These are phyloP conservation scores for Gallinago stenura DNA, from an alignment of 2,797 vertebrate genomes.

Conservation along the genomic window DNA sequence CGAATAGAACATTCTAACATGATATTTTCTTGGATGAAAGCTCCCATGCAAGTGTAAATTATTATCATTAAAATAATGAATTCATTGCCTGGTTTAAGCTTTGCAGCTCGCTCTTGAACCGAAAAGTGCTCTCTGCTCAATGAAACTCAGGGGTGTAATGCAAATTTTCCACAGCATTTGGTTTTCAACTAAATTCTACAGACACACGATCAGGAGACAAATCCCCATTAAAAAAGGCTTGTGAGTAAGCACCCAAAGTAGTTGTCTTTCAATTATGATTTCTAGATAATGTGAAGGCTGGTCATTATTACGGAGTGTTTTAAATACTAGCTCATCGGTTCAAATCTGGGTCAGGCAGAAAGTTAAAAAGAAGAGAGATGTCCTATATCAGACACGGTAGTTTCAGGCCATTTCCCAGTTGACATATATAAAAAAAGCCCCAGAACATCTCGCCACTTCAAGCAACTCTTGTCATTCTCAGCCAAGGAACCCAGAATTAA, in stretches of 20 bases:
- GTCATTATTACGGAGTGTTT: fast-evolving
- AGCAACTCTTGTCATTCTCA: background rate
- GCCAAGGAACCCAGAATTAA: background rate
- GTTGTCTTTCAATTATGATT: background rate
- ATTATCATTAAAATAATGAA: conserved; percentile 68
- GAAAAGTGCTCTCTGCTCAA: conserved; percentile 8
- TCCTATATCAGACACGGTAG: fast-evolving
- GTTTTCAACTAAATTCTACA: background rate
- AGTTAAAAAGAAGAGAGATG: background rate
- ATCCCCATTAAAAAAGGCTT: background rate
- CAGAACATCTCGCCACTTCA: background rate
- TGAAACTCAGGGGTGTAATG: conserved; percentile 30
- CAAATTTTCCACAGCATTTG: conserved; percentile 7
- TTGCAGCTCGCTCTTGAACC: conserved; percentile 27
- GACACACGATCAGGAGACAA: background rate
- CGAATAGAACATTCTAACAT: conserved; percentile 37
- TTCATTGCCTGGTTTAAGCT: conserved; percentile 34
- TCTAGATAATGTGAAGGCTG: background rate
- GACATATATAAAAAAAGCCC: background rate
- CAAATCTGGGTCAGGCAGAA: background rate
- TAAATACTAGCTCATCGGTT: background rate
- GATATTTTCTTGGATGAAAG: conserved; percentile 64
- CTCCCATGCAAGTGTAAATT: conserved; percentile 65
- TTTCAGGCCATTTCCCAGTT: background rate
- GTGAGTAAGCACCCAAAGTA: background rate